These are phyloP conservation scores for Otolemur crassicaudatus DNA, from an alignment of 2,797 vertebrate species.

Conservation along the genomic window DNA sequence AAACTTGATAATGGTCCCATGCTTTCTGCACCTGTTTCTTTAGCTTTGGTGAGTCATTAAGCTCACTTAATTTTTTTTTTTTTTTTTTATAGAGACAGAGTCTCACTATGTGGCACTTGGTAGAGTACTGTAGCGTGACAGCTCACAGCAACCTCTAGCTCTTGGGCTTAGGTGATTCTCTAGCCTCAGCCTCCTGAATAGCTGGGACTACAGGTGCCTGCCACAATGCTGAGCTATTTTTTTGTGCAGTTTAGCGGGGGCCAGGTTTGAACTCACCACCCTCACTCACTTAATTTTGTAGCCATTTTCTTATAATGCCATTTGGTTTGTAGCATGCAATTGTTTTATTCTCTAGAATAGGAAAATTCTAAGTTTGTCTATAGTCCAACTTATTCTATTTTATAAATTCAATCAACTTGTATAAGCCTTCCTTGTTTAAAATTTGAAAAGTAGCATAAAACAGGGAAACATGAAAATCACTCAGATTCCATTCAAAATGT, in stretches of 20 bases:
- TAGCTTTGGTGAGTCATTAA: not conserved
- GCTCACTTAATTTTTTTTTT: conserved; percentile 30
- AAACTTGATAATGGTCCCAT: not conserved
- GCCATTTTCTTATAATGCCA: not conserved
- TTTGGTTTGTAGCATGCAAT: conserved; percentile 21
- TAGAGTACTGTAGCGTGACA: no score
- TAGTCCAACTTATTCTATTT: conserved; percentile 28
- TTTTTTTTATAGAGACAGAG: no score
- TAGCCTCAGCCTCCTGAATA: no score
- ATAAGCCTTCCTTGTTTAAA: not conserved
- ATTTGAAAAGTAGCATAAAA: conserved; percentile 37
- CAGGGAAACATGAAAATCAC: not conserved
- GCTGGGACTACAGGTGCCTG: no score
- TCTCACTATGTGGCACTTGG: no score
- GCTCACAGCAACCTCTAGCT: no score
- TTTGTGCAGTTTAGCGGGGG: no score
- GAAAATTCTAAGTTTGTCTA: conserved; percentile 29
- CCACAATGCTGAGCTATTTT: no score
- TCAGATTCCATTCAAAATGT: conserved; percentile 10
- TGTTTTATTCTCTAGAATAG: conserved; percentile 9
- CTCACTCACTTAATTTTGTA: conserved; percentile 22
- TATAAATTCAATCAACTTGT: not conserved
- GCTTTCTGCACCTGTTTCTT: conserved; percentile 23
- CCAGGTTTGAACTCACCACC: no score
- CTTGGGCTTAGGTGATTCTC: no score